These are phyloP conservation scores for Tapirus terrestris DNA, from an alignment of 2,113 vertebrate genomes.

Conservation along the genomic window DNA sequence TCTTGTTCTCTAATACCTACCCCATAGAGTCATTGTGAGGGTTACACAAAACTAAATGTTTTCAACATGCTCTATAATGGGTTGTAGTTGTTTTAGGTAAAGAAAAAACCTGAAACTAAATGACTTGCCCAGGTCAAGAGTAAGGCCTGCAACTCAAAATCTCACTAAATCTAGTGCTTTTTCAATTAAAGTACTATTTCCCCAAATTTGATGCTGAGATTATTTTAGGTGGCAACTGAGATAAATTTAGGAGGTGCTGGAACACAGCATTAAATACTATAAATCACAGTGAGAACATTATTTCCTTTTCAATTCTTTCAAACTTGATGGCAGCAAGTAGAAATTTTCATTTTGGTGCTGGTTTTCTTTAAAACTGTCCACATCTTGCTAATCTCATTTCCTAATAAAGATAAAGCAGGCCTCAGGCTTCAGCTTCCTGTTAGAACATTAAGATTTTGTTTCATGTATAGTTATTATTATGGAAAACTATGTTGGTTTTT, in stretches of 20 bases:
- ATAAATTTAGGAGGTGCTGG: constrained; percentile 41
- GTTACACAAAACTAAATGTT: background rate
- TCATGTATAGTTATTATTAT: background rate
- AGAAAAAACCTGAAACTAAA: constrained; percentile 23
- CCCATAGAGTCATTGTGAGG: background rate
- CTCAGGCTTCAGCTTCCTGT: background rate
- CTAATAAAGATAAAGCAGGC: constrained; percentile 39
- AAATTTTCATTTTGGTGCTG: background rate
- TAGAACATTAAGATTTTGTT: constrained; percentile 24
- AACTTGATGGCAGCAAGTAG: background rate
- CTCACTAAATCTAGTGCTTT: constrained; percentile 30
- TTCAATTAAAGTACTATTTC: constrained; percentile 30
- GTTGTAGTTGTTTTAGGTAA: background rate
- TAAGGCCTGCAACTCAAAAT: background rate
- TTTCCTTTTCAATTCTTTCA: constrained; percentile 9
- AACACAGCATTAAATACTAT: constrained; percentile 1
- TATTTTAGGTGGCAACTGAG: constrained; percentile 40
- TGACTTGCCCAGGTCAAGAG: background rate
- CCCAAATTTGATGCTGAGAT: constrained; percentile 34
- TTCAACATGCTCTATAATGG: background rate
- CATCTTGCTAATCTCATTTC: constrained; percentile 41
- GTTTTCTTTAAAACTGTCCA: constrained; percentile 38
- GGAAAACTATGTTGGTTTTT: background rate
- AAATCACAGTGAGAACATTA: constrained; percentile 28
- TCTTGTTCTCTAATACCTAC: background rate